Evolutionary conservation across 2,797 vertebrate genomes (phyloP).

Genomic region (Acanthornis magna): DNA sequence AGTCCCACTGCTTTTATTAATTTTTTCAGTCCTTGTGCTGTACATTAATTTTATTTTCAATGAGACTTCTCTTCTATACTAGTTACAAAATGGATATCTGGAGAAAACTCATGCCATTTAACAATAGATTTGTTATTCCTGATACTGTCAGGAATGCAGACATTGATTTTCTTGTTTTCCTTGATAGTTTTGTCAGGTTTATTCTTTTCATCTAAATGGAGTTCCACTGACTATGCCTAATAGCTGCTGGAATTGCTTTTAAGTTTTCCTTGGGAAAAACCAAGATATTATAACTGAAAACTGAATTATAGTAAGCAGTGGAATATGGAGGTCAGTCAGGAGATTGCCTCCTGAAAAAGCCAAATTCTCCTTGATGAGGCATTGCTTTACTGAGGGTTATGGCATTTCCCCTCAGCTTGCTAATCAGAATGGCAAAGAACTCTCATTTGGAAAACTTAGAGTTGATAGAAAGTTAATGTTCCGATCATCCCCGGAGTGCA

Average conservation of each 20-base stretch:
- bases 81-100: not conserved
- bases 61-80: slow-evolving; percentile 26
- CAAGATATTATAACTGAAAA: not conserved
- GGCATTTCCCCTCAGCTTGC: not conserved
- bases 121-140: slow-evolving; percentile 46
- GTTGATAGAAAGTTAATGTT: not conserved
- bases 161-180: slow-evolving; percentile 29
- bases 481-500: not conserved
- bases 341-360: not conserved
- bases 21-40: slow-evolving; percentile 39
- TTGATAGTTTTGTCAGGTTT: slow-evolving; percentile 44
- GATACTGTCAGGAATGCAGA: slow-evolving; percentile 1
- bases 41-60: slow-evolving; percentile 36
- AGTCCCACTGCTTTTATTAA: slow-evolving; percentile 44
- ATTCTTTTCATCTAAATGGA: slow-evolving; percentile 45
- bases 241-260: slow-evolving; percentile 7
- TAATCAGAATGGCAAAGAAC: not conserved
- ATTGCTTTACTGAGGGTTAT: not conserved
- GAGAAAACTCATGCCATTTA: slow-evolving; percentile 48
- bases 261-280: slow-evolving; percentile 19
- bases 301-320: not conserved
- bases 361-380: not conserved
- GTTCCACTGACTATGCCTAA: slow-evolving; percentile 16
- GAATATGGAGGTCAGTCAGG: not conserved
- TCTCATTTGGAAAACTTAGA: not conserved